Evolutionary conservation across 2,888 invertebrate genomes (phyloP).

Genomic region (Ryuthela nishihirai): DNA sequence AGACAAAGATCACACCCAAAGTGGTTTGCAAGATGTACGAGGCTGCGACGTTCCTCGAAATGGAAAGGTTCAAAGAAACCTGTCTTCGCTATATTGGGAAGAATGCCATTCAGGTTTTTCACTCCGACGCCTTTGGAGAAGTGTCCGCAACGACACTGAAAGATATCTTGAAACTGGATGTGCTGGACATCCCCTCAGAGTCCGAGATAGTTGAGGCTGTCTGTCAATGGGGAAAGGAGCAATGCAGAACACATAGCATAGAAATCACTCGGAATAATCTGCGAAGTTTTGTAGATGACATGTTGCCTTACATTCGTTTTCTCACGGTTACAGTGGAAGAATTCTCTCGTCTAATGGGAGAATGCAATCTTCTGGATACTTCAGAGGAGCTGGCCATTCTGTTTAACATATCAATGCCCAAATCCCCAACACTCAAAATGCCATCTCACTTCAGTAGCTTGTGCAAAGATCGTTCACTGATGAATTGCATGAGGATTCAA

Average conservation of each 20-base stretch:
- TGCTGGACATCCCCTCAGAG: conserved; percentile 25
- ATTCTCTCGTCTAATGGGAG: background rate
- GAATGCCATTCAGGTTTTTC: conserved; percentile 11
- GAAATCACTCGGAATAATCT: conserved; percentile 1
- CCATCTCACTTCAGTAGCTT: background rate
- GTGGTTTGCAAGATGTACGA: conserved; percentile 12
- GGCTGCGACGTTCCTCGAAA: conserved; percentile 21
- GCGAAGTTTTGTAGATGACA: background rate
- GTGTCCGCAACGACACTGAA: conserved; percentile 1
- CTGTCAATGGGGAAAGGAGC: conserved; percentile 15
- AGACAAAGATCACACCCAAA: background rate
- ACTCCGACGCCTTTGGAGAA: background rate
- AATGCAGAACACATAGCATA: conserved; percentile 7
- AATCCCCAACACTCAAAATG: background rate
- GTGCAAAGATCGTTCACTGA: conserved; percentile 1
- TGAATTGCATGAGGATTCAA: conserved; percentile 7
- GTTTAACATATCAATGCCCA: conserved; percentile 15
- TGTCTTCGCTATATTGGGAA: conserved; percentile 16
- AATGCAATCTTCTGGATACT: conserved; percentile 12
- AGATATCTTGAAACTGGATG: conserved; percentile 12
- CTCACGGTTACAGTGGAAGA: conserved; percentile 4
- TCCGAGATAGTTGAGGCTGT: conserved; percentile 12
- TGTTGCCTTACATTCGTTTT: conserved; percentile 20
- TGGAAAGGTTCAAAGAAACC: conserved; percentile 4
- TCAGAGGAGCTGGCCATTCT: conserved; percentile 9